Evolutionary conservation across 2,888 invertebrate species (phyloP).

Genomic region (Drosophila emarginata): DNA sequence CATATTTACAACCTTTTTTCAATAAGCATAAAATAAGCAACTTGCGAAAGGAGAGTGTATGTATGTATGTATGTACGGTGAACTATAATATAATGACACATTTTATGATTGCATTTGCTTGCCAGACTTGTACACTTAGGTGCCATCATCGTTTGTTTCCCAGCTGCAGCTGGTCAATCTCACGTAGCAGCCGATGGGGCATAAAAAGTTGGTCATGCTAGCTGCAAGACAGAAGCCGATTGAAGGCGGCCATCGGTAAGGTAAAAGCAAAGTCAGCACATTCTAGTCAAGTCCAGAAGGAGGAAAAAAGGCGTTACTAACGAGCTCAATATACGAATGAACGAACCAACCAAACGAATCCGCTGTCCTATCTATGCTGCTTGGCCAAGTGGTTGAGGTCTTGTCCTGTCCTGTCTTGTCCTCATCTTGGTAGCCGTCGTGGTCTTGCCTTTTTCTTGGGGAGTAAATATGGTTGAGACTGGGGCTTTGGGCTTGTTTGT

Average conservation of each 20-base stretch:
- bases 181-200: conserved; percentile 34
- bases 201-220: conserved; percentile 32
- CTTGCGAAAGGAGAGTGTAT: background rate
- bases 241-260: conserved; percentile 2
- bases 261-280: conserved; percentile 64
- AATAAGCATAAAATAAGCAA: conserved; percentile 48
- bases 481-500: conserved; percentile 51
- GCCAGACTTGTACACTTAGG: background rate
- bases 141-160: conserved; percentile 6
- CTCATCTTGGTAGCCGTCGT: conserved; percentile 15
- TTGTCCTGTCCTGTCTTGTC: no score
- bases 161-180: conserved; percentile 67
- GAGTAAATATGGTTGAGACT: background rate
- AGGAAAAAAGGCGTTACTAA: conserved; percentile 39
- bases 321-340: conserved; percentile 29
- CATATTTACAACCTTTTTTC: conserved; percentile 48
- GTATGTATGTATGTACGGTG: background rate
- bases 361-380: conserved; percentile 12
- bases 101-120: conserved; percentile 75
- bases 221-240: conserved; percentile 11
- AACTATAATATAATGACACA: conserved; percentile 67
- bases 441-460: conserved; percentile 32
- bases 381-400: conserved; percentile 19
- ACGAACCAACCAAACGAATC: conserved; percentile 5
- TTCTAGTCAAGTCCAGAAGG: conserved; percentile 34